phyloP scores from a whole-genome alignment of 2,113 vertebrate species.

The Ahaetulla prasina region DNA sequence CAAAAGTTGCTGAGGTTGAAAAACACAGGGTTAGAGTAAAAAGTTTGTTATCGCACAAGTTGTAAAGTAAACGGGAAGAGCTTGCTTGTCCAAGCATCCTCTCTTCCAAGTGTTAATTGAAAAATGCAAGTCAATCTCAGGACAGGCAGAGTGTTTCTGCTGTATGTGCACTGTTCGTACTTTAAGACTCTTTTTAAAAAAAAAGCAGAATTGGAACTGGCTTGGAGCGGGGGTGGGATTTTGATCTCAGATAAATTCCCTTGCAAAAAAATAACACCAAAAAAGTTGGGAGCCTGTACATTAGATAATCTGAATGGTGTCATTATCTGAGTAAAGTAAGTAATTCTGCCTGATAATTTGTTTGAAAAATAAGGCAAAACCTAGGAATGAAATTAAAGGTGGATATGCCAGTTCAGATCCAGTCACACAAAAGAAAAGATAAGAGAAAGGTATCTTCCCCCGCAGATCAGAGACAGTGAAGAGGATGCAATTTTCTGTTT shows the following conservation, averaged over 20 bases:
- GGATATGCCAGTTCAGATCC: slow-evolving; percentile 40
- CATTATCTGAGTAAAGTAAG: not conserved
- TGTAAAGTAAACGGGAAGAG: not conserved
- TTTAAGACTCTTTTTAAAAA: not conserved
- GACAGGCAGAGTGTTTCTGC: not conserved
- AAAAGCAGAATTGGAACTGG: not conserved
- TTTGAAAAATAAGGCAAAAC: slow-evolving; percentile 8
- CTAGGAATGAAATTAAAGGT: slow-evolving; percentile 7
- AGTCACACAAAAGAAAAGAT: slow-evolving; percentile 15
- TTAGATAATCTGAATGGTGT: not conserved
- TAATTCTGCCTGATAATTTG: not conserved
- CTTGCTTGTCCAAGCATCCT: not conserved
- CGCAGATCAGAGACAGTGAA: slow-evolving; percentile 3
- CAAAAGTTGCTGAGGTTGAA: not conserved
- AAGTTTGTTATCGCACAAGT: not conserved
- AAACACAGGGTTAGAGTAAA: not conserved
- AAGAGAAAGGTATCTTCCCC: slow-evolving; percentile 31
- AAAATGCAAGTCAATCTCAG: not conserved
- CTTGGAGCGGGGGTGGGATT: not conserved
- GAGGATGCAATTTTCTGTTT: slow-evolving; percentile 19
- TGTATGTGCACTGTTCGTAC: not conserved
- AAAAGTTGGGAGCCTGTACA: not conserved
- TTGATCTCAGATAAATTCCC: not conserved
- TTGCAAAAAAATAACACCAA: not conserved
- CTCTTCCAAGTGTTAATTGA: not conserved